Conservation (phyloP, 2,113 vertebrate genomes). For the Datnioides undecimradiatus region DNA sequence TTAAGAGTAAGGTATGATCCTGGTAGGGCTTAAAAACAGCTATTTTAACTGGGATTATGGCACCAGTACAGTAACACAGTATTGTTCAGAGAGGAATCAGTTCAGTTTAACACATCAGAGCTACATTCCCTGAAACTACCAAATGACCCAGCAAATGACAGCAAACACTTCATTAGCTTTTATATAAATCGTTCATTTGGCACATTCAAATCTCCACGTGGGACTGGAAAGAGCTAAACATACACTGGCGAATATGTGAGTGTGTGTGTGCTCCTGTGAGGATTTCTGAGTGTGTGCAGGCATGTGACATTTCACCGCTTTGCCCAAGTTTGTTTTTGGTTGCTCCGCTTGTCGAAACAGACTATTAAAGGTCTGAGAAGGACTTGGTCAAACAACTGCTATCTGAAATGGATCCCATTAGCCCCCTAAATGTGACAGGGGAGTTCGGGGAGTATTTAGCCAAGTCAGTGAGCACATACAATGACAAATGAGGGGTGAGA, state of each 20-base stretch:
- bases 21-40: too few relatives aligned
- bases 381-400: slow-evolving; percentile 78
- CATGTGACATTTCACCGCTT: slow-evolving; percentile 10
- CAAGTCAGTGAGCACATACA: slow-evolving; percentile 54
- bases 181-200: background rate
- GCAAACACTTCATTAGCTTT: background rate
- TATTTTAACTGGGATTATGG: too few relatives aligned
- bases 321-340: slow-evolving; percentile 58
- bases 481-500: slow-evolving; percentile 76
- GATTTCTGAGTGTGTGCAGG: slow-evolving; percentile 5
- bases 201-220: background rate
- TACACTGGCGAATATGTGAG: background rate
- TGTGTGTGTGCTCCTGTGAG: slow-evolving; percentile 7
- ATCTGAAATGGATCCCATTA: slow-evolving; percentile 81
- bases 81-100: too few relatives aligned
- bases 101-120: too few relatives aligned
- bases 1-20: too few relatives aligned
- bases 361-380: slow-evolving; percentile 71
- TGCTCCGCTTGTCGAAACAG: slow-evolving; percentile 72
- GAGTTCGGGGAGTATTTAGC: slow-evolving; percentile 33
- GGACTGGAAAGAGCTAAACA: background rate
- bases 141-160: slow-evolving; percentile 21
- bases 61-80: too few relatives aligned
- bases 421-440: slow-evolving; percentile 61
- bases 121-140: slow-evolving; percentile 14